Conservation (phyloP, 2,113 vertebrate species). For the Meleagris gallopavo region DNA sequence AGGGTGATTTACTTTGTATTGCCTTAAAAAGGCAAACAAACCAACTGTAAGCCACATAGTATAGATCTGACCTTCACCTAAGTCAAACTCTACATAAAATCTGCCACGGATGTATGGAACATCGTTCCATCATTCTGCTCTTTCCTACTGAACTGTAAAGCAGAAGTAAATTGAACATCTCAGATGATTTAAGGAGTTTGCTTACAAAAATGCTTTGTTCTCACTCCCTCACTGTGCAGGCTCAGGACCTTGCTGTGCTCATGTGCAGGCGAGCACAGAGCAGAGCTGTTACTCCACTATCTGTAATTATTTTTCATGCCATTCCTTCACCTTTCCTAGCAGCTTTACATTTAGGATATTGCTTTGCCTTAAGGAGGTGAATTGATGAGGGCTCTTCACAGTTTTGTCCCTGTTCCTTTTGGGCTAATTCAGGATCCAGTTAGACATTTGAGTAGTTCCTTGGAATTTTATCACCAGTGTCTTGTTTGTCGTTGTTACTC, state of each 20-base stretch:
- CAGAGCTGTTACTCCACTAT: background rate
- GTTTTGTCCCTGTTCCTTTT: background rate
- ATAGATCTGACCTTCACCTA: slow-evolving; percentile 28
- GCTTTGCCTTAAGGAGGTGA: background rate
- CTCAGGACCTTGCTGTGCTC: background rate
- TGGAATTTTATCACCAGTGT: background rate
- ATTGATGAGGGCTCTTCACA: background rate
- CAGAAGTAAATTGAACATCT: background rate
- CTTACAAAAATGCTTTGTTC: background rate
- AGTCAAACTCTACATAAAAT: slow-evolving; percentile 27
- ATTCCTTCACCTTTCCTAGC: background rate
- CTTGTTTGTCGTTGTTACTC: background rate
- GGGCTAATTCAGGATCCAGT: background rate
- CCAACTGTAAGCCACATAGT: background rate
- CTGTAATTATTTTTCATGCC: background rate
- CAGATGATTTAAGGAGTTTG: background rate
- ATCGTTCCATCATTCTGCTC: background rate
- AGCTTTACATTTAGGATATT: background rate
- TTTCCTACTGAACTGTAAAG: slow-evolving; percentile 9
- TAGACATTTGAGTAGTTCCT: background rate
- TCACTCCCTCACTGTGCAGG: background rate
- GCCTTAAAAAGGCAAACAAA: slow-evolving; percentile 15
- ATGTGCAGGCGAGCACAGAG: rapidly evolving
- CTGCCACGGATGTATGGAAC: background rate
- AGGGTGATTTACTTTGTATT: slow-evolving; percentile 26